These are phyloP conservation scores for Garra rufa DNA, from an alignment of 2,113 vertebrate species.

Conservation along the genomic window DNA sequence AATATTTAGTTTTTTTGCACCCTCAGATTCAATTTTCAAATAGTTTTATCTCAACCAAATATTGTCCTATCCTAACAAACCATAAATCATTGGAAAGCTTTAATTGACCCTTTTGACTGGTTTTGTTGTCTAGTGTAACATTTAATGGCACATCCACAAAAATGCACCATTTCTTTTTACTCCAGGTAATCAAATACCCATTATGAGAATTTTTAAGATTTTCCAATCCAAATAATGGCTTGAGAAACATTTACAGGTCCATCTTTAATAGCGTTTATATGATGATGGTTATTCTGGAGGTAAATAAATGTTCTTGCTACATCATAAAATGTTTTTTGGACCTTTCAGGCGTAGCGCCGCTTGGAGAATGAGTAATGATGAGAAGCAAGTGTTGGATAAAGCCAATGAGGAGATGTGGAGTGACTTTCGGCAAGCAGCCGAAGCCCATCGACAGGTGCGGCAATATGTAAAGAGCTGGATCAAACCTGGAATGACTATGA, in stretches of 20 bases:
- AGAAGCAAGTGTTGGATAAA: slow-evolving; percentile 90
- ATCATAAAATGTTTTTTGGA: neutral
- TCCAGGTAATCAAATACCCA: neutral
- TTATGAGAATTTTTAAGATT: neutral
- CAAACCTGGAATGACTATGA: slow-evolving; percentile 96
- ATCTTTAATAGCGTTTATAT: neutral
- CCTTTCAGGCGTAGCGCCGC: slow-evolving; percentile 84
- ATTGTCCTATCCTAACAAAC: too few relatives aligned
- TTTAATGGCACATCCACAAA: neutral
- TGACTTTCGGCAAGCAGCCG: slow-evolving; percentile 94
- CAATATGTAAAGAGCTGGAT: slow-evolving; percentile 94
- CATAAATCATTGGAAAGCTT: too few relatives aligned
- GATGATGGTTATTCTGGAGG: neutral
- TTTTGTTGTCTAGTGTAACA: neutral
- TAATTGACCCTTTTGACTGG: too few relatives aligned
- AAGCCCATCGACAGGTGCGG: slow-evolving; percentile 96
- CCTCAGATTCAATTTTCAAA: too few relatives aligned
- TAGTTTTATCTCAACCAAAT: too few relatives aligned
- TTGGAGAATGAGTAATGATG: slow-evolving; percentile 91
- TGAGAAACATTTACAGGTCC: neutral
- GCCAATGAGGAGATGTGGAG: slow-evolving; percentile 97
- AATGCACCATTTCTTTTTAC: neutral
- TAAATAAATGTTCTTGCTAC: neutral
- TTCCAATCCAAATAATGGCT: neutral
- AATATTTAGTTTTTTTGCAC: too few relatives aligned